Base-by-base conservation (phyloP, 2,888 invertebrate species). In the Phalera bucephala region DNA sequence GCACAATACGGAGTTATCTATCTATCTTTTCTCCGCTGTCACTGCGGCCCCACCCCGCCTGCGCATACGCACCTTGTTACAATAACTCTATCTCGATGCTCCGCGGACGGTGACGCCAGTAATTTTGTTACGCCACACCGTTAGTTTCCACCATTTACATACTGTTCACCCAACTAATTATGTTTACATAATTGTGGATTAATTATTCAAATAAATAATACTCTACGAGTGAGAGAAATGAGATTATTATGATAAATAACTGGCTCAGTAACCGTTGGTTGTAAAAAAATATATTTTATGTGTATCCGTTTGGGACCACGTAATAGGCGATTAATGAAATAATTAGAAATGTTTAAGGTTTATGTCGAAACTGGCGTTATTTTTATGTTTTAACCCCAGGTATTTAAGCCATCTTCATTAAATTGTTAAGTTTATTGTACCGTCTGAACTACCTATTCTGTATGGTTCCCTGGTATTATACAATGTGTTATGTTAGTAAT, bases 61-160 rank as follows among this genome's bases (percentile, higher is more conserved):
- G 33, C 39, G 29, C 40, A 33, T 36, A 45, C 36, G 31, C 7
- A 35, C 42, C 57, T 48, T 33, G 40, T 46, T 47, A 58, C 58
- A 45, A 60, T 60, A 57, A 49, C 62, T 61, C 54, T 55, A 60
- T 60, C 60, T 50, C 10, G 2, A 30, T 47, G 55, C 23, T 40
- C 55, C 25, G 40, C 50, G 31, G 15, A 56, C 48, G 28, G 33
- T 51, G 42, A 55, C 56, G 35, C n/a, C 19, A 40, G 20, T 36
- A 35, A 51, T 42, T 48, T 46, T 43, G 50, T 58, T 48, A 45
- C 39, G 42, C 15, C 37, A 17, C 23, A 52, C 62, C 50, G 60
- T 60, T 60, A 54, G 40, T 44, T 44, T 33, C 49, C 15, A 45
- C 48, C 40, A 36, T 61, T 61, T 50, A 43, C 44, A 46, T 54